Percentiles rank a stretch among this genome's conserved stretches.
These are phyloP conservation scores for Mimumesa dahlbomi DNA, from an alignment of 2,888 invertebrate genomes.

Conservation along the genomic window DNA sequence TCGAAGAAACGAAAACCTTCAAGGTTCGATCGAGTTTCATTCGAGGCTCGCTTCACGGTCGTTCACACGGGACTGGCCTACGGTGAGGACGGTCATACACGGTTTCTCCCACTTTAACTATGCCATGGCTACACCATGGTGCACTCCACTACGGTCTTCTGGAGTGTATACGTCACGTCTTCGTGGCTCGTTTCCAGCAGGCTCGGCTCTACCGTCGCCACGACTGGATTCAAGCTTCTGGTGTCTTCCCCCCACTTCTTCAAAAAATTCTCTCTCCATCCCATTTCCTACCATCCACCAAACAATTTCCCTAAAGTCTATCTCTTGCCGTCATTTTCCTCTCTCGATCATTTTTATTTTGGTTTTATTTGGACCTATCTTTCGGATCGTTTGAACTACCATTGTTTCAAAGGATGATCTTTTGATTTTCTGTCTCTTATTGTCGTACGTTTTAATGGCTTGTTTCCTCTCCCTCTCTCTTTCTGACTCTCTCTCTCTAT, in stretches of 20 bases:
- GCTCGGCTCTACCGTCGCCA: conserved; percentile 36
- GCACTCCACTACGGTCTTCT: conserved; percentile 46
- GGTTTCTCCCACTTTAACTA: conserved; percentile 71
- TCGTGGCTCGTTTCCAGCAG: conserved; percentile 58
- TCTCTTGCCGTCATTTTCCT: too few species aligned
- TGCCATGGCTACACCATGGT: conserved; percentile 60
- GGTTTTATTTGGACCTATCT: too few species aligned
- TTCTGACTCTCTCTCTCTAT: conserved; percentile 10
- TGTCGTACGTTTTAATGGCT: neutral
- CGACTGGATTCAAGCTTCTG: conserved; percentile 24
- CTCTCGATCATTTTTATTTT: too few species aligned
- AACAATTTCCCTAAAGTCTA: too few species aligned
- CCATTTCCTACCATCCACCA: conserved; percentile 30
- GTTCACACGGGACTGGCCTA: conserved; percentile 77
- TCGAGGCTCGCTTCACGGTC: conserved; percentile 72
- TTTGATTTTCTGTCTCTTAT: too few species aligned
- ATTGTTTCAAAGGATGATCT: too few species aligned
- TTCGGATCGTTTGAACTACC: too few species aligned
- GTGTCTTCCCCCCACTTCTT: conserved; percentile 32
- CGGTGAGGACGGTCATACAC: conserved; percentile 68
- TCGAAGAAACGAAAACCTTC: conserved; percentile 33
- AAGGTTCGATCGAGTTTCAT: conserved; percentile 43
- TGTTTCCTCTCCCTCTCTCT: neutral
- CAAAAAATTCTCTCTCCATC: conserved; percentile 43
- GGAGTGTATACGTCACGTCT: conserved; percentile 56